Conservation (phyloP, 1,140 invertebrate species). For the Dinoponera quadriceps region DNA sequence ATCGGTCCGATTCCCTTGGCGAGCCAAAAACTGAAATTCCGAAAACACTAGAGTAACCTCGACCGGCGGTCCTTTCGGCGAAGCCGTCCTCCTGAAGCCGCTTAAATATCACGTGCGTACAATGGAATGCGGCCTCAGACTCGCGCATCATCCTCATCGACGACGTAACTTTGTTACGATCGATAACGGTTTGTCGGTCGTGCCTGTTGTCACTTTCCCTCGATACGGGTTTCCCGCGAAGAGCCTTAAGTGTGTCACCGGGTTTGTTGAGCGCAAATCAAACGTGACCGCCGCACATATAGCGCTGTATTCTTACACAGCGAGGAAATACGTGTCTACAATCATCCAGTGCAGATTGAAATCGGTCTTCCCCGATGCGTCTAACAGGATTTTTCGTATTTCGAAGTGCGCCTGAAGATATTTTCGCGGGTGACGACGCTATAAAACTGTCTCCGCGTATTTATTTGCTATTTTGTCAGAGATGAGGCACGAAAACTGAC, state of each 20-base stretch:
- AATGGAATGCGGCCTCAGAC: slow-evolving; percentile 34
- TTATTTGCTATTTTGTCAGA: too few relatives aligned
- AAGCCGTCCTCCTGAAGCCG: not conserved
- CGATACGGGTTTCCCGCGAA: slow-evolving; percentile 59
- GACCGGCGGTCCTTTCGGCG: not conserved
- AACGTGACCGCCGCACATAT: slow-evolving; percentile 64
- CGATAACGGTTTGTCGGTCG: slow-evolving; percentile 47
- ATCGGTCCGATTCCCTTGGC: not conserved
- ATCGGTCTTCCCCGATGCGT: too few relatives aligned
- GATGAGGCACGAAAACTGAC: too few relatives aligned
- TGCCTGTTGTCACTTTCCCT: slow-evolving; percentile 73
- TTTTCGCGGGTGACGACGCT: too few relatives aligned
- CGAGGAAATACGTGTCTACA: not conserved
- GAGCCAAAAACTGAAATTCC: slow-evolving; percentile 2
- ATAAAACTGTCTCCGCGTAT: too few relatives aligned
- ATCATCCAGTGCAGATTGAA: not conserved
- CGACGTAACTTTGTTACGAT: slow-evolving; percentile 74
- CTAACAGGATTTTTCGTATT: too few relatives aligned
- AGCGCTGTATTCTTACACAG: slow-evolving; percentile 11
- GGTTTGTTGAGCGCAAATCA: slow-evolving; percentile 73
- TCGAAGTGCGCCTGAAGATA: too few relatives aligned
- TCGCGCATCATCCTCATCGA: slow-evolving; percentile 54
- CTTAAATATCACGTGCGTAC: slow-evolving; percentile 43
- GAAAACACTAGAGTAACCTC: slow-evolving; percentile 1
- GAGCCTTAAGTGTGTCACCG: slow-evolving; percentile 75